Base-by-base conservation (phyloP, 2,113 vertebrate species). In the Aphyosemion australe region DNA sequence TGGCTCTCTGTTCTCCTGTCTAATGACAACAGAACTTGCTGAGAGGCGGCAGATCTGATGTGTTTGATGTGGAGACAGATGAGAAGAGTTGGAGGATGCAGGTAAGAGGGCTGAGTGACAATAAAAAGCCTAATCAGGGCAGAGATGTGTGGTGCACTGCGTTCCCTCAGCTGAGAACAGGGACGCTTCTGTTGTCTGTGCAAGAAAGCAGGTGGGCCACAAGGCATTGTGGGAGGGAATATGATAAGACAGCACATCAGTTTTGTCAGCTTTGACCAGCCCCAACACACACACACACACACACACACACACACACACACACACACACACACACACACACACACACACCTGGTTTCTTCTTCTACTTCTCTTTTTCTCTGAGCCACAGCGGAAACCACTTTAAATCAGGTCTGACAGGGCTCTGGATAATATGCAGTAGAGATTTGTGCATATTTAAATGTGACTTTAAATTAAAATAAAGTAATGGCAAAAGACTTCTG, bases 81-180 rank as follows among this genome's bases (percentile, higher is more conserved):
- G 77, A n/a, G n/a, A 86, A 89, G 75, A 75, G 56, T 51, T 83
- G 78, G 72, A 74, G 76, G 87, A 82, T 82, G 80, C 87, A 87
- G 87, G 82, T 90, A 87, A 82, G 81, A 83, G 79, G 82, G 70
- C 68, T 43, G 78, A 78, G 77, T 62, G 78, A 89, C 89, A 86
- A 87, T 83, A 90, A 90, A 88, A 88, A 90, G 83, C 84, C 82
- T 87, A 84, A 90, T 89, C 87, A 89, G 84, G 86, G 79, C 79
- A 56, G 69, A 87, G 77, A 79, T 57, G 73, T 61, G 86, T 60
- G 72, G 66, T 21, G 78, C 61, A 10, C 79, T 76, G 84, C 67
- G 48, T 82, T 88, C 87, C 87, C 84, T 84, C 20, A 20, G 68
- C 81, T 72, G 76, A 56, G 82, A 84, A 66, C 72, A 80, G 75